Evolutionary conservation across 1,140 invertebrate species (phyloP), one percentile per base, ranked within the genome.

Genomic region (Linepithema humile): DNA sequence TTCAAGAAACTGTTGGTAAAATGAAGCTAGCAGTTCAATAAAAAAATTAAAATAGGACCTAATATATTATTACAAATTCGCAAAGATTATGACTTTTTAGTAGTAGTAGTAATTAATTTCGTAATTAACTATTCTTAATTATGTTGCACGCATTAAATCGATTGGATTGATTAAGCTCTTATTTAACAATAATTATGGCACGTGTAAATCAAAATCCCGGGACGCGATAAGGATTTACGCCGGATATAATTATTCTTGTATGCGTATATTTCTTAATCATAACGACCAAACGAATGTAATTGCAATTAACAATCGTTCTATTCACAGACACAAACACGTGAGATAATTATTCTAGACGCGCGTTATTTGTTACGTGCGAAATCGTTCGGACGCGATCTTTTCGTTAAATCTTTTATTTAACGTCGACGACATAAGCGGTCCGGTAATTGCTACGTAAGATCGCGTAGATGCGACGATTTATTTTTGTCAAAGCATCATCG

Each of bases 401-500:
- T 55, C 17, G 26, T 12, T 60, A 17, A 0, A 48, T 38, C 35
- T 12, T 35, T 40, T 40, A 50, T 67, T 50, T 50, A 17, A 65
- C 60, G 15, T 55, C 26, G 4, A 0, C 29, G n/a, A n/a, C 23
- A 5, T 10, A 23, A 55, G 6, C 23, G 23, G 15, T 7, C 20
- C 15, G 35, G 6, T 55, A 6, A 32, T 57, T 15, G 3, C 12
- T 29, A 29, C n/a, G 23, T 55, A 55, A 55, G 38, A 80, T 55
- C 35, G 32, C 35, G 23, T 69, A 69, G 64, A 78, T 80, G 7
- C 5, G 26, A 7, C 29, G 35, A 80, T 70, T 80, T 70, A 80
- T 80, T 80, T 70, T 17, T 43, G 48, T 20, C 75, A 55, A 29
- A 29, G 62, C 45, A 48, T 78, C 32, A 69, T 80, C 48, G 23